Conservation (phyloP, 2,113 vertebrate genomes). For the Telmatochromis brichardi region DNA sequence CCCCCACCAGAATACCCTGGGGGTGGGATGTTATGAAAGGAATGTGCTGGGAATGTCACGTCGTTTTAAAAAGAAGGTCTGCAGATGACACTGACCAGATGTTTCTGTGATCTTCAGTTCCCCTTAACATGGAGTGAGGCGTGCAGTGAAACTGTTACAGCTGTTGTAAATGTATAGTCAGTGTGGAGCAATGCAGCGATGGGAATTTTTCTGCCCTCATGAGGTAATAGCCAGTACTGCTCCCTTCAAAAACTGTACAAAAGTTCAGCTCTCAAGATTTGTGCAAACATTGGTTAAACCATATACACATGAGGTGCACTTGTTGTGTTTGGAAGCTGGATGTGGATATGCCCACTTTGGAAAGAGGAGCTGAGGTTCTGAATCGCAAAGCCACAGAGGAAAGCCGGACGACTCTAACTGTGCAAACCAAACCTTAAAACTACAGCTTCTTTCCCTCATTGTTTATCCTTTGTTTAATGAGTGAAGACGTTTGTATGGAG, state of each 20-base stretch:
- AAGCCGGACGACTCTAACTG: neutral
- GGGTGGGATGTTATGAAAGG: slow-evolving; percentile 24
- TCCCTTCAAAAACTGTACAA: neutral
- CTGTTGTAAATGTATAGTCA: neutral
- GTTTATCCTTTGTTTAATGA: neutral
- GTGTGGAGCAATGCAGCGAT: neutral
- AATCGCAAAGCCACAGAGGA: neutral
- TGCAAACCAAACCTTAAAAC: neutral
- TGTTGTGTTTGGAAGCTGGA: neutral
- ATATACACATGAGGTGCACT: neutral
- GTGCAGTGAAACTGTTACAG: neutral
- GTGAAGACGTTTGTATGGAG: neutral
- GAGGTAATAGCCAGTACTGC: slow-evolving; percentile 16
- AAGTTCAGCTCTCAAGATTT: neutral
- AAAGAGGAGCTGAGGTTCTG: neutral
- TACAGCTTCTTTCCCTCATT: neutral
- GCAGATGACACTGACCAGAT: slow-evolving; percentile 54
- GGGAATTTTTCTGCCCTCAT: slow-evolving; percentile 17
- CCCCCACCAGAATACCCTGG: neutral
- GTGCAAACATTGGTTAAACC: neutral
- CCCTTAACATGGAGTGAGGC: neutral
- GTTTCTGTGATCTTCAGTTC: slow-evolving; percentile 23
- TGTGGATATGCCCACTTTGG: neutral
- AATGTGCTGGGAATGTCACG: slow-evolving; percentile 38
- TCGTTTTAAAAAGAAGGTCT: slow-evolving; percentile 7